These are phyloP conservation scores for Solenodon paradoxus DNA, from an alignment of 2,113 vertebrate genomes.

Conservation along the genomic window DNA sequence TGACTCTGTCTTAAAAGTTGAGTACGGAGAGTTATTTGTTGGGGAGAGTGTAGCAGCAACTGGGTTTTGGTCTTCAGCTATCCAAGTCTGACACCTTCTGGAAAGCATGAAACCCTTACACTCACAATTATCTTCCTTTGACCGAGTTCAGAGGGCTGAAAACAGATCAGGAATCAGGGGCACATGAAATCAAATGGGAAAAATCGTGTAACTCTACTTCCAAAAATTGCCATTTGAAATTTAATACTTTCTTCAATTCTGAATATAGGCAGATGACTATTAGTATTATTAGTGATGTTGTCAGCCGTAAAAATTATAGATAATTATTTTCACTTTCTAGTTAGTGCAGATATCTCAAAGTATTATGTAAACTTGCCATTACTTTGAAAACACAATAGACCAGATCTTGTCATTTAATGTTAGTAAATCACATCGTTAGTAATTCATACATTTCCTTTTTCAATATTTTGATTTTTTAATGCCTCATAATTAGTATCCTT, in stretches of 20 bases:
- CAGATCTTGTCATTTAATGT: background rate
- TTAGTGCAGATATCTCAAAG: background rate
- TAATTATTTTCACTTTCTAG: background rate
- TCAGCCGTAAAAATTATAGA: background rate
- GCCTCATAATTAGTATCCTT: background rate
- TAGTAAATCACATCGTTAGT: background rate
- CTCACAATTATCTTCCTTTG: background rate
- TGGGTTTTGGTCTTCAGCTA: conserved; percentile 33
- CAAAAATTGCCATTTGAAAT: background rate
- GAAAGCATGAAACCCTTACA: background rate
- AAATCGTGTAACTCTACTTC: background rate
- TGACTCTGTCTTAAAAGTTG: background rate
- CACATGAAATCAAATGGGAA: background rate
- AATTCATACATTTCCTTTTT: background rate
- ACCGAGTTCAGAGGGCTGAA: background rate
- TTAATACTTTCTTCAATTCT: background rate
- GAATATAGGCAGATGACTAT: background rate
- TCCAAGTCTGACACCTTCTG: conserved; percentile 76
- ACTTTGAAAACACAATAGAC: conserved; percentile 9
- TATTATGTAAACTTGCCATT: background rate
- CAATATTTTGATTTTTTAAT: background rate
- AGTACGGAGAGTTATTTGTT: background rate
- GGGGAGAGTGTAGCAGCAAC: background rate
- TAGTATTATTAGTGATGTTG: background rate
- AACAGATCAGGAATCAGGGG: background rate